These are phyloP conservation scores for Pseudochromis fuscus DNA, from an alignment of 2,797 vertebrate genomes.

Conservation along the genomic window DNA sequence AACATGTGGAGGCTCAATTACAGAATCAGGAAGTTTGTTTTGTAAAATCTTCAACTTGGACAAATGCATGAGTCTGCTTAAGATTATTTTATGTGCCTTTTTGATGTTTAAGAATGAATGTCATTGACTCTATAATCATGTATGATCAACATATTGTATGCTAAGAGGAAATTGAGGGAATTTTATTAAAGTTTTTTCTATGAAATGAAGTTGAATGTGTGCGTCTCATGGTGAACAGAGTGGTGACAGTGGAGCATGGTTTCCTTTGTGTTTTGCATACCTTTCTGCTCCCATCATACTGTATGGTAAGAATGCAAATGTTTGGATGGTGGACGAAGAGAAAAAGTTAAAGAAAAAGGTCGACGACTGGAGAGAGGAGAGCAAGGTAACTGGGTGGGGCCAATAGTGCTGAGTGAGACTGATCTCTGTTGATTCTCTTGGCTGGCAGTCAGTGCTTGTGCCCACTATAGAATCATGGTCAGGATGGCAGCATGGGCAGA, in stretches of 20 bases:
- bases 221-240: not conserved
- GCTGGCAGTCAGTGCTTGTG: slow-evolving; percentile 72
- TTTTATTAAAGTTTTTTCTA: slow-evolving; percentile 77
- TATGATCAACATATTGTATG: slow-evolving; percentile 50
- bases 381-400: slow-evolving; percentile 62
- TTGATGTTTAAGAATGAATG: slow-evolving; percentile 41
- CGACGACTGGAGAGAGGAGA: slow-evolving; percentile 50
- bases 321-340: slow-evolving; percentile 29
- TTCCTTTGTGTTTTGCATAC: not conserved
- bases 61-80: slow-evolving; percentile 30
- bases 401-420: slow-evolving; percentile 81
- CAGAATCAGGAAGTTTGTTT: slow-evolving; percentile 28
- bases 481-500: slow-evolving; percentile 79
- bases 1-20: not conserved
- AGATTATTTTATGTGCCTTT: slow-evolving; percentile 55
- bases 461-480: slow-evolving; percentile 71
- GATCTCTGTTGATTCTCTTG: slow-evolving; percentile 81
- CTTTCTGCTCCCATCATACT: not conserved
- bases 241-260: not conserved
- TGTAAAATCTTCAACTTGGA: slow-evolving; percentile 18
- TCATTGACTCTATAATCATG: slow-evolving; percentile 49
- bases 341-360: slow-evolving; percentile 50
- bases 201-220: slow-evolving; percentile 40
- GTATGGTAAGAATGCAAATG: slow-evolving; percentile 7
- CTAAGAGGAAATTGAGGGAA: slow-evolving; percentile 66